Evolutionary conservation across 2,888 invertebrate species (phyloP).

Genomic region (Athalia circularis): DNA sequence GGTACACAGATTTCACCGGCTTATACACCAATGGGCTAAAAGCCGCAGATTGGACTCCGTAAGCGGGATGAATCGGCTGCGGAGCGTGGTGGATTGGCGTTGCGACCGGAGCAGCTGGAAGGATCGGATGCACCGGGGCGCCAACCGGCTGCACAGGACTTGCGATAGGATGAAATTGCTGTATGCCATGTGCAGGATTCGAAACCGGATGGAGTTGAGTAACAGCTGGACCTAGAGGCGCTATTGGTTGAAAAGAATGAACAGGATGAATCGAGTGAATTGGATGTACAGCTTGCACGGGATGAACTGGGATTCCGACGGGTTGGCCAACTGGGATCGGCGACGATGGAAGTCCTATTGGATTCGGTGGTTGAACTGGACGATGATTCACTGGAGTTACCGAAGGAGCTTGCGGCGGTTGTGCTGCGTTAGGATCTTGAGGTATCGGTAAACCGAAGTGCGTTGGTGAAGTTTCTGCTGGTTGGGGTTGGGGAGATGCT

Average conservation of each 20-base stretch:
- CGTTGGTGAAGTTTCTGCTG: conserved; percentile 62
- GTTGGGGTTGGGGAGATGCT: conserved; percentile 54
- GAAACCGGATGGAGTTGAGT: conserved; percentile 50
- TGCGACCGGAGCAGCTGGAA: conserved; percentile 52
- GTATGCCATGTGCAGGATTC: conserved; percentile 49
- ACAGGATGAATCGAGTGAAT: conserved; percentile 44
- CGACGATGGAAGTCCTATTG: conserved; percentile 31
- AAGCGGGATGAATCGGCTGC: conserved; percentile 60
- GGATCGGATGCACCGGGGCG: conserved; percentile 37
- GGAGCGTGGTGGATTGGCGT: conserved; percentile 50
- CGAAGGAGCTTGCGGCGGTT: conserved; percentile 52
- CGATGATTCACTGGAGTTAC: conserved; percentile 33
- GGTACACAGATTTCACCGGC: conserved; percentile 65
- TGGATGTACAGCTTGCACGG: conserved; percentile 54
- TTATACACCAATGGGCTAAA: conserved; percentile 64
- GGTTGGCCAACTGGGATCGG: conserved; percentile 47
- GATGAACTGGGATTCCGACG: conserved; percentile 53
- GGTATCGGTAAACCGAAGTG: conserved; percentile 68
- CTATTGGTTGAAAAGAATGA: conserved; percentile 49
- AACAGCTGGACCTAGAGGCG: conserved; percentile 47
- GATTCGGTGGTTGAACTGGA: conserved; percentile 42
- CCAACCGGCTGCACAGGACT: conserved; percentile 12
- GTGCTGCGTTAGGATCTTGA: conserved; percentile 47
- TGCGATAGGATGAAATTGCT: conserved; percentile 48
- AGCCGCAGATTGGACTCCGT: conserved; percentile 60